phyloP scores from a whole-genome alignment of 2,797 vertebrate genomes.

The Sebastes matsubarae region DNA sequence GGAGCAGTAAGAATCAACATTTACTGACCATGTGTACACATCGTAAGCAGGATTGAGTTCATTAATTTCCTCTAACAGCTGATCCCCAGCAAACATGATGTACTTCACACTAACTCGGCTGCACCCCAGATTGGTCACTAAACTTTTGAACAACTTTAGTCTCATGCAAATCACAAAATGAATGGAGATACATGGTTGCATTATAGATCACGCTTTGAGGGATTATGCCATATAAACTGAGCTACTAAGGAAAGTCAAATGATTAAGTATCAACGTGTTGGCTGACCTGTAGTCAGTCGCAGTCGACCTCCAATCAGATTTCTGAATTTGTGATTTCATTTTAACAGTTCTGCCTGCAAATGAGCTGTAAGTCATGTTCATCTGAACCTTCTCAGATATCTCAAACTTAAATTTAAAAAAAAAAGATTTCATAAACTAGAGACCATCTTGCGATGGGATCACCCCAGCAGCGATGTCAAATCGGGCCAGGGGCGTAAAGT shows the following conservation, averaged over 20 bases:
- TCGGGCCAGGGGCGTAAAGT: too few relatives aligned
- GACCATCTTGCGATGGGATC: too few relatives aligned
- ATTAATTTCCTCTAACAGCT: not conserved
- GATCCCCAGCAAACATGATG: constrained; percentile 3
- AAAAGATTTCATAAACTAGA: too few relatives aligned
- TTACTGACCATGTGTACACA: not conserved
- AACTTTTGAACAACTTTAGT: not conserved
- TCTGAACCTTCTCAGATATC: not conserved
- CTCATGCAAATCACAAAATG: too few relatives aligned
- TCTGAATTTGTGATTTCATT: not conserved
- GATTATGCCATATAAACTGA: not conserved
- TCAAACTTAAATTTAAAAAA: too few relatives aligned
- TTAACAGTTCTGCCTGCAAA: not conserved
- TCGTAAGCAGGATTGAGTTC: not conserved
- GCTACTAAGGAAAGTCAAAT: not conserved
- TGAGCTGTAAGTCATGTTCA: too few relatives aligned
- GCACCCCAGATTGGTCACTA: not conserved
- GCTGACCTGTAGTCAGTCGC: too few relatives aligned
- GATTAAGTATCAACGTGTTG: not conserved
- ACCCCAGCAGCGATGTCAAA: too few relatives aligned
- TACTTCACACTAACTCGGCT: not conserved
- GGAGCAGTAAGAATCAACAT: constrained; percentile 3
- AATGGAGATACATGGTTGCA: too few relatives aligned
- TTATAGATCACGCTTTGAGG: not conserved
- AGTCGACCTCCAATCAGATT: not conserved